Conservation (phyloP, 2,797 vertebrate genomes). For the Rachycentron canadum region DNA sequence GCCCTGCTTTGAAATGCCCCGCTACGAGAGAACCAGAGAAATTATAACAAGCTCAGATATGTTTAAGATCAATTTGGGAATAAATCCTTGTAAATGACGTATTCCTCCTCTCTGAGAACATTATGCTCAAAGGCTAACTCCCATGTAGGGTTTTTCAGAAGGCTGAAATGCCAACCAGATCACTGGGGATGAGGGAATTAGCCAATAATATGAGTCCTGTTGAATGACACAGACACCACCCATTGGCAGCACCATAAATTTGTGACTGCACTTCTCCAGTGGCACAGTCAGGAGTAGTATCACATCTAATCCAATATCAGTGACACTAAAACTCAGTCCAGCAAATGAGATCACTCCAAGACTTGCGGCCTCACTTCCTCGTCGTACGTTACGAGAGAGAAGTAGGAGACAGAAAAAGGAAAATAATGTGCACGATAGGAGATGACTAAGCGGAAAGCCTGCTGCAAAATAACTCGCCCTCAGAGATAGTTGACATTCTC, state of each 20-base stretch:
- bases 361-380: constrained; percentile 51
- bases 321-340: constrained; percentile 68
- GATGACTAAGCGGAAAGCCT: constrained; percentile 38
- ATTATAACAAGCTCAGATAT: constrained; percentile 76
- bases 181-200: constrained; percentile 70
- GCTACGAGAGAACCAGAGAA: constrained; percentile 48
- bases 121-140: constrained; percentile 71
- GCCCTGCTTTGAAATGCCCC: constrained; percentile 64
- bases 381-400: constrained; percentile 33
- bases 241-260: constrained; percentile 68
- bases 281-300: constrained; percentile 58
- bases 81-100: constrained; percentile 69
- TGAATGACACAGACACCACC: constrained; percentile 75
- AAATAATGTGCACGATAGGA: constrained; percentile 22
- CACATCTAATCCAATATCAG: constrained; percentile 73
- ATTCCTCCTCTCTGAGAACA: constrained; percentile 65
- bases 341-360: constrained; percentile 71
- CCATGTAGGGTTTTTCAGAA: constrained; percentile 54
- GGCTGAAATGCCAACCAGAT: constrained; percentile 69
- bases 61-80: constrained; percentile 80
- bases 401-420: constrained; percentile 17
- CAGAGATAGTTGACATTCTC: constrained; percentile 51
- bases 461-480: constrained; percentile 34
- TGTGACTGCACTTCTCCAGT: constrained; percentile 52
- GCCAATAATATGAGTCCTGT: constrained; percentile 66